Base-by-base conservation (phyloP, 2,888 invertebrate genomes). In the Leucozona laternaria region DNA sequence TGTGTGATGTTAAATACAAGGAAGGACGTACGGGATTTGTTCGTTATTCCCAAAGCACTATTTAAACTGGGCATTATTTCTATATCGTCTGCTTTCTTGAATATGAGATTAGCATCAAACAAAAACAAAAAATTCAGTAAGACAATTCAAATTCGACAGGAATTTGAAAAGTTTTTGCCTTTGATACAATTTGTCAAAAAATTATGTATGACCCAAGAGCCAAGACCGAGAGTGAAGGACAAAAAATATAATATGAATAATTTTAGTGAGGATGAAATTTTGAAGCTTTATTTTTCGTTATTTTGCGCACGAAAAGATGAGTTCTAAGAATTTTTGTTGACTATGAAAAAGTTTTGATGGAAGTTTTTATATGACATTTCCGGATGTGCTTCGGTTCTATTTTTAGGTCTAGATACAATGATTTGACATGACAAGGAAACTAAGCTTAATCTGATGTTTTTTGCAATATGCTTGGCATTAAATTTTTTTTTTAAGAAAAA, bases 101-200 rank as follows among this genome's bases (percentile, higher is more conserved):
- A 50, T 66, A 50, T 66, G 66, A 50, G 50, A 66, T 66, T 66
- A 55, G 71, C 31, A 66, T 77, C 31, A 22, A 17, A 58, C 20
- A 7, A 31, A 17, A 48, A 50, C 22, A 13, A 22, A 22, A 22
- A 50, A 50, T 53, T 22, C 20, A 10, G 62, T 11, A 70, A 37
- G 53, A 53, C 53, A 62, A 78, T 71, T 70, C 68, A 50, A 40
- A 50, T 70, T 71, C 50, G 55, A 71, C 43, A 43, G 71, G 25
- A 55, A 78, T 78, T 60, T 31, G 34, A 78, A 78, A 71, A 50
- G 20, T 66, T 50, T 66, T 50, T 34, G 20, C 15, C 15, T 66
- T 66, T 50, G 48, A 50, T 66, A 34, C 45, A 28, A 17, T 64
- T 64, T 64, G 17, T 45, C 64, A 64, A 45, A 64, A 17, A 58